Evolutionary conservation across 2,113 vertebrate genomes (phyloP), one percentile per base, ranked within the genome.

Genomic region (Poecile atricapillus): DNA sequence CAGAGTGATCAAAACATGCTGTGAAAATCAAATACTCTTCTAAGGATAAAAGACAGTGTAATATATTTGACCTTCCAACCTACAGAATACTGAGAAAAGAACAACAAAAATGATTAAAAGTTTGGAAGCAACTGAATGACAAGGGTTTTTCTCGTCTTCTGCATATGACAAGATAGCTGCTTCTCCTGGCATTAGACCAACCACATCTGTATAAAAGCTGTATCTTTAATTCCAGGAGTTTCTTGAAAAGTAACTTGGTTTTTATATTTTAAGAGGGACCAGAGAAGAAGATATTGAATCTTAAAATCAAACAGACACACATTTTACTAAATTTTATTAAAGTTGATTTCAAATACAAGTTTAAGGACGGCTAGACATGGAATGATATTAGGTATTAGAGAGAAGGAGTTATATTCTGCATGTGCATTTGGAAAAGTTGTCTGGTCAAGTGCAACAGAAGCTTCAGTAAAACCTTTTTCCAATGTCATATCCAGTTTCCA

Each of bases 141-240:
- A n/a, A 55, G 5, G 8, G 1, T 4, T 77, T 59, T 80, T 69
- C 23, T 25, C 41, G 12, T 15, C 14, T 76, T 12, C n/a, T 56
- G 14, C 31, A 43, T 35, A 12, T 14, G 20, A 71, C 13, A 68
- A 39, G 10, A 37, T 2, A 31, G 9, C 9, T 87, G 24, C 15
- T 83, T 62, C 41, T 49, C 19, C n/a, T 60, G 35, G 10, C 7
- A 39, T 44, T 25, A 41, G 23, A 52, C 21, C 20, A 73, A 43
- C n/a, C 25, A 11, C 1, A 22, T 16, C 17, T 37, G 1, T 47
- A 28, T 16, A 37, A 69, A 83, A 89, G 24, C 5, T 23, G 0
- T 17, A 31, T 31, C 15, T 76, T 68, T 87, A 5, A 35, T 30
- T 8, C 5, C 10, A 73, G 23, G 2, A 86, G 1, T 11, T 86